Percentiles rank a stretch among this genome's conserved stretches.
These are phyloP conservation scores for Vollenhovia emeryi DNA, from an alignment of 1,140 invertebrate genomes.

Conservation along the genomic window DNA sequence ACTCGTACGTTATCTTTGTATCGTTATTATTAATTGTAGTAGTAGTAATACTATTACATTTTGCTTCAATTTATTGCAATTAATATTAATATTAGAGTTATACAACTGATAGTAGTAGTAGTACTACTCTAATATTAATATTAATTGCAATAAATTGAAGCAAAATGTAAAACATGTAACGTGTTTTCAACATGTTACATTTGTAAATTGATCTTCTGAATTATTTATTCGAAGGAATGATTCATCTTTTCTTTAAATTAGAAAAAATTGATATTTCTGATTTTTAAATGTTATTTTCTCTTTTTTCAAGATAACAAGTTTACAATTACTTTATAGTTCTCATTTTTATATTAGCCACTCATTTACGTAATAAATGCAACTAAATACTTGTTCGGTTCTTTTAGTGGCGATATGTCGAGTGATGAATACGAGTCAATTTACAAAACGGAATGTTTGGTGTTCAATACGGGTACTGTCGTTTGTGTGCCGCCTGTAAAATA, in stretches of 20 bases:
- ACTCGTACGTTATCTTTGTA: constrained; percentile 80
- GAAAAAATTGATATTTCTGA: neutral
- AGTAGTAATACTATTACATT: too few relatives aligned
- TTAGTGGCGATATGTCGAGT: constrained; percentile 76
- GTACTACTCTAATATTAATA: neutral
- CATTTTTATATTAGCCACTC: neutral
- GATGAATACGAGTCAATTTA: constrained; percentile 46
- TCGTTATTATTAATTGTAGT: neutral
- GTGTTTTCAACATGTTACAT: too few relatives aligned
- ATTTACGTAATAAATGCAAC: neutral
- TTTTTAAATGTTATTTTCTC: neutral
- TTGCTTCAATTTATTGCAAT: neutral
- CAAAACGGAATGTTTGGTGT: constrained; percentile 74
- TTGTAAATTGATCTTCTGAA: neutral
- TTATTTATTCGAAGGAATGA: neutral
- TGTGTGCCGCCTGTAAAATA: constrained; percentile 77
- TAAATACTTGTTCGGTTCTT: constrained; percentile 30
- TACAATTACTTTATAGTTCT: neutral
- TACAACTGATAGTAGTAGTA: too few relatives aligned
- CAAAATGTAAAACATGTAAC: neutral
- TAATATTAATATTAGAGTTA: neutral
- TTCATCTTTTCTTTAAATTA: neutral
- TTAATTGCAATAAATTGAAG: neutral
- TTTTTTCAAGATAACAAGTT: neutral
- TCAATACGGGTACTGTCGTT: constrained; percentile 71